These are phyloP conservation scores for Carpatolechia fugitivella DNA, from an alignment of 2,888 invertebrate genomes.

Conservation along the genomic window DNA sequence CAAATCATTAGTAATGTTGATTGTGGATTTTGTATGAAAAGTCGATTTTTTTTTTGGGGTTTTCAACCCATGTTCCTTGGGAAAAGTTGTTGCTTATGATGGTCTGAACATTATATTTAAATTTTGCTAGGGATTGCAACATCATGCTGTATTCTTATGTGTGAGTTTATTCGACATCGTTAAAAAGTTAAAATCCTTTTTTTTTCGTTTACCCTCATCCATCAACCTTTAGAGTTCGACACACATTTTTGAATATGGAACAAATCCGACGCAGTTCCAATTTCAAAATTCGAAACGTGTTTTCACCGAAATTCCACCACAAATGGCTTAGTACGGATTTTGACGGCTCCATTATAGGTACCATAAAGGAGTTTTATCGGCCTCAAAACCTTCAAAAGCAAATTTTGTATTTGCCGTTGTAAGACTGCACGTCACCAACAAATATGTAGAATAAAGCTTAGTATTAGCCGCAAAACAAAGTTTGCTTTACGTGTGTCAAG, in stretches of 20 bases:
- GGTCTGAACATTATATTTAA: too few relatives aligned
- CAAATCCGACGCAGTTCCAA: slow-evolving; percentile 17
- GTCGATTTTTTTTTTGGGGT: too few relatives aligned
- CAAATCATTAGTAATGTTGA: too few relatives aligned
- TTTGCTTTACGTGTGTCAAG: neutral
- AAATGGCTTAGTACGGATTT: slow-evolving; percentile 24
- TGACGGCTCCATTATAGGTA: slow-evolving; percentile 15
- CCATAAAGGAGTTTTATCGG: slow-evolving; percentile 3
- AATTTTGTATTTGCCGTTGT: neutral
- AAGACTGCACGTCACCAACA: neutral
- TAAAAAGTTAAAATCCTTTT: neutral
- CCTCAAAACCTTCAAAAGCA: neutral
- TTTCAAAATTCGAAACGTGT: slow-evolving; percentile 18
- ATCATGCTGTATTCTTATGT: too few relatives aligned
- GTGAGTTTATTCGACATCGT: too few relatives aligned
- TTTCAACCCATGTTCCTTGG: too few relatives aligned
- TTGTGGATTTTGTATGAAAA: too few relatives aligned
- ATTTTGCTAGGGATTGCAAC: too few relatives aligned
- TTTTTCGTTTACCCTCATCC: neutral
- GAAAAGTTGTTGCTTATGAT: too few relatives aligned
- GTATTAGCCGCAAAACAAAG: neutral
- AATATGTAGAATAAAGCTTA: neutral
- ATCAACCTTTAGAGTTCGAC: neutral
- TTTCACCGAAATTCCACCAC: slow-evolving; percentile 16
- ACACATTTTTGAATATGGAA: neutral